A percentile compares a stretch with the other conserved stretches of the same genome.
These are phyloP conservation scores for Steinernema hermaphroditum DNA, from an alignment of 2,888 invertebrate genomes.

Conservation along the genomic window DNA sequence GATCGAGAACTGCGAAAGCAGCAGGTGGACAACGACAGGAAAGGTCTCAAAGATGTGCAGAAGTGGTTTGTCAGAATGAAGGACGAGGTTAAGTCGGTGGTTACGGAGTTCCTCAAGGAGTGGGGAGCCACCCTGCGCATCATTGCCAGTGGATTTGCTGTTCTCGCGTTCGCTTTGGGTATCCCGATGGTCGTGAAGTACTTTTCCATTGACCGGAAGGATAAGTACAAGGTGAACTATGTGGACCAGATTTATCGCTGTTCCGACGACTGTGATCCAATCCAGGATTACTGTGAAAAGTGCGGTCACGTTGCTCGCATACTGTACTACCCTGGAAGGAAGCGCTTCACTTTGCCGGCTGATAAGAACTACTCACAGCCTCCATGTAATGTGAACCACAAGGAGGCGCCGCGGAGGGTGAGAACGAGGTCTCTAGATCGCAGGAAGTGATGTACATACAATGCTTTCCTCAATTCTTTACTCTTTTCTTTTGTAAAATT, in stretches of 20 bases:
- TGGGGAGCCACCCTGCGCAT: not conserved
- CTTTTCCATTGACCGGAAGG: not conserved
- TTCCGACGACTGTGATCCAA: not conserved
- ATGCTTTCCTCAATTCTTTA: too few relatives aligned
- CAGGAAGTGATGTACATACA: too few relatives aligned
- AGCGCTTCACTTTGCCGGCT: too few relatives aligned
- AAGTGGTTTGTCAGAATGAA: not conserved
- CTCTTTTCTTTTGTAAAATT: too few relatives aligned
- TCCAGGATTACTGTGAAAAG: not conserved
- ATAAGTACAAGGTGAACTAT: not conserved
- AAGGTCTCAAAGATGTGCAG: not conserved
- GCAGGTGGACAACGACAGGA: not conserved
- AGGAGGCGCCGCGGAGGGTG: too few relatives aligned
- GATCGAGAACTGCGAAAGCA: not conserved
- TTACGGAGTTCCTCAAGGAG: not conserved
- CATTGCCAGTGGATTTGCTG: not conserved
- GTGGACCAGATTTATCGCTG: not conserved
- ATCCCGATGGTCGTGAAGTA: not conserved
- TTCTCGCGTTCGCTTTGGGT: not conserved
- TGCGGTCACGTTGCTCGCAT: not conserved
- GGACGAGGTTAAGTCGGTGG: not conserved
- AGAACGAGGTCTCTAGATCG: too few relatives aligned
- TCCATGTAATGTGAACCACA: too few relatives aligned
- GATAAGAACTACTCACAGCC: too few relatives aligned
- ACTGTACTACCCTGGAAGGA: too few relatives aligned